A percentile compares a stretch with the other conserved stretches of the same genome.
Conservation (phyloP, 2,888 invertebrate species). For the Caenorhabditis virilis region DNA sequence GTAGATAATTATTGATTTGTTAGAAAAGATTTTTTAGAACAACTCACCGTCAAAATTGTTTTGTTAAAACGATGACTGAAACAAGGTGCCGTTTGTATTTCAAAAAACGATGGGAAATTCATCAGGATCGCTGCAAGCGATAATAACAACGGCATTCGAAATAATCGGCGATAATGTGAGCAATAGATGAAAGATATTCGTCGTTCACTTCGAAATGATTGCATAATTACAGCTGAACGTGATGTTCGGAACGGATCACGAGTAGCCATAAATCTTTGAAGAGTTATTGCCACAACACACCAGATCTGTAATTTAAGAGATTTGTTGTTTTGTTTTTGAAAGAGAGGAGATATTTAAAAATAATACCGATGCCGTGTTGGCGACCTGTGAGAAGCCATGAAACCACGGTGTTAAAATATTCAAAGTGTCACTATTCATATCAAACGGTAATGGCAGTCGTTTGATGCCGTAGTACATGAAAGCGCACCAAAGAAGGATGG, state of each 20-base stretch:
- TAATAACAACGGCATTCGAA: conserved; percentile 52
- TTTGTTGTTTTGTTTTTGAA: conserved; percentile 1
- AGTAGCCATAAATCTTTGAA: conserved; percentile 63
- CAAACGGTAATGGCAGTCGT: conserved; percentile 20
- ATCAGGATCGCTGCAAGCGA: conserved; percentile 52
- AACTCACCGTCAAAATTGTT: conserved; percentile 9
- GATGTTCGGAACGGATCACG: conserved; percentile 62
- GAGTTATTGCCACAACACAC: conserved; percentile 63
- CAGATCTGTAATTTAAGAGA: conserved; percentile 53
- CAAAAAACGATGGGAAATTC: conserved; percentile 63
- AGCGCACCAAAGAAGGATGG: conserved; percentile 60
- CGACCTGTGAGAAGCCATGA: conserved; percentile 60
- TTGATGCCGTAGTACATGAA: conserved; percentile 63
- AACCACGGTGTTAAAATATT: conserved; percentile 55
- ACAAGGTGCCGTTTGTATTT: conserved; percentile 43
- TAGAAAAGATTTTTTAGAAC: neutral
- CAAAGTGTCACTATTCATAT: conserved; percentile 21
- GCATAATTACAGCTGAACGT: conserved; percentile 43
- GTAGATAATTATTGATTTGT: conserved; percentile 3
- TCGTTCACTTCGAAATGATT: conserved; percentile 59
- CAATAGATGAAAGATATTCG: conserved; percentile 59
- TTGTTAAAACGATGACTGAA: conserved; percentile 6
- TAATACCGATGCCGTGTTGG: conserved; percentile 64
- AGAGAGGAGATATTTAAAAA: conserved; percentile 1
- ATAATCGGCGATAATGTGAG: conserved; percentile 53